Conservation (phyloP, 2,888 invertebrate genomes). For the Mayetiola destructor region DNA sequence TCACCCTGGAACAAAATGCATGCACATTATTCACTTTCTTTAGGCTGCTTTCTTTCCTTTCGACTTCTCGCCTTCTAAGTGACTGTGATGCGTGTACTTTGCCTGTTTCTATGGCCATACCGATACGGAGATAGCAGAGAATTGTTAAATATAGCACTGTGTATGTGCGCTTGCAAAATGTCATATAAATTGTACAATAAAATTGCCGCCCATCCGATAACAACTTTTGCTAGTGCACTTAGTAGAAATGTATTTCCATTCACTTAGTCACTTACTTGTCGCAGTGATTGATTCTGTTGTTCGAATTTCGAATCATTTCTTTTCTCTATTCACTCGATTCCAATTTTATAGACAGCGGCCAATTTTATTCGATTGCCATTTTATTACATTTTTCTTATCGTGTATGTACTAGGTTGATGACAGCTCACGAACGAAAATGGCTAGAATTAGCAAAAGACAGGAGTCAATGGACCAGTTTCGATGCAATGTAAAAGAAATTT, state of each 20-base stretch:
- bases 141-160: conserved; percentile 3
- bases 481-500: no score
- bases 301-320: not conserved
- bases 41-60: not conserved
- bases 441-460: no score
- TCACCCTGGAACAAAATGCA: conserved; percentile 9
- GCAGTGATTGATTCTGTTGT: conserved; percentile 7
- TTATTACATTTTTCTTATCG: no score
- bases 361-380: no score
- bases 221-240: no score
- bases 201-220: conserved; percentile 9
- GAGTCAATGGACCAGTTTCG: no score
- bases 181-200: no score
- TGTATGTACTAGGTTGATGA: no score
- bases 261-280: not conserved
- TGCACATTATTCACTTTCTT: not conserved
- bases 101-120: not conserved
- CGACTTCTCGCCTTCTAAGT: not conserved
- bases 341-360: no score
- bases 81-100: not conserved
- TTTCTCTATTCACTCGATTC: not conserved
- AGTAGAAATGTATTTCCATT: no score
- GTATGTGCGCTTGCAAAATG: not conserved
- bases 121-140: not conserved
- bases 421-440: no score